These are phyloP conservation scores for Scolopax rusticola DNA, from an alignment of 2,797 vertebrate genomes.

Conservation along the genomic window DNA sequence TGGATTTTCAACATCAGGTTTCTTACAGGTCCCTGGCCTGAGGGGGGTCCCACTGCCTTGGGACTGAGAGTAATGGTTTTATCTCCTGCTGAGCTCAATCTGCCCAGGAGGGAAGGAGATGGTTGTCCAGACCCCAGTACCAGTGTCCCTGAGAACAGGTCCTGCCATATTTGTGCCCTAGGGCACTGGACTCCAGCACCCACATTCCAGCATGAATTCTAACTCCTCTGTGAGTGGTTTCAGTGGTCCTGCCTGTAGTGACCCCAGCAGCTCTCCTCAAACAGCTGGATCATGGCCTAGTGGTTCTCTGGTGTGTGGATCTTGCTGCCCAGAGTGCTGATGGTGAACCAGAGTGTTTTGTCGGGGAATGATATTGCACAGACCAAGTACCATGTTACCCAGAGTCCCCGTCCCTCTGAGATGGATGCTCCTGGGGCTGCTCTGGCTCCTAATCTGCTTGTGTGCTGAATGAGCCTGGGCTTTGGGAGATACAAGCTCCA, in stretches of 20 bases:
- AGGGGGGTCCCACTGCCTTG: background rate
- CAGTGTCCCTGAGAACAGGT: rapidly evolving
- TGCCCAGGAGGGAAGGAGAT: background rate
- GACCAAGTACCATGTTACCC: rapidly evolving
- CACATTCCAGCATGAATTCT: background rate
- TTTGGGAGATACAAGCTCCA: background rate
- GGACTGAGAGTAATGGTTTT: rapidly evolving
- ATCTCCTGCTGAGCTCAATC: background rate
- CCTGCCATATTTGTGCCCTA: background rate
- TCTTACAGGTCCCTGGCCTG: background rate
- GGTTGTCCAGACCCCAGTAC: background rate
- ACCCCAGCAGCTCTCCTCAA: background rate
- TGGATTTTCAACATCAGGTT: background rate
- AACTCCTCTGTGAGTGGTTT: background rate
- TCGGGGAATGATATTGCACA: background rate
- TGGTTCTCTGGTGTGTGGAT: background rate
- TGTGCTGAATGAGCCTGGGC: background rate
- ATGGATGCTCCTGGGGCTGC: background rate
- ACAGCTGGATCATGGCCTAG: rapidly evolving
- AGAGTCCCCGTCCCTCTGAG: background rate
- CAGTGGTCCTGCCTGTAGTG: background rate
- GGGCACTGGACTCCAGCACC: background rate
- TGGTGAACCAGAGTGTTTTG: background rate
- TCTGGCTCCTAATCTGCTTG: background rate
- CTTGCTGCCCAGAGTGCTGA: background rate